Base-by-base conservation (phyloP, 1,140 invertebrate genomes). In the Onthophagus taurus region DNA sequence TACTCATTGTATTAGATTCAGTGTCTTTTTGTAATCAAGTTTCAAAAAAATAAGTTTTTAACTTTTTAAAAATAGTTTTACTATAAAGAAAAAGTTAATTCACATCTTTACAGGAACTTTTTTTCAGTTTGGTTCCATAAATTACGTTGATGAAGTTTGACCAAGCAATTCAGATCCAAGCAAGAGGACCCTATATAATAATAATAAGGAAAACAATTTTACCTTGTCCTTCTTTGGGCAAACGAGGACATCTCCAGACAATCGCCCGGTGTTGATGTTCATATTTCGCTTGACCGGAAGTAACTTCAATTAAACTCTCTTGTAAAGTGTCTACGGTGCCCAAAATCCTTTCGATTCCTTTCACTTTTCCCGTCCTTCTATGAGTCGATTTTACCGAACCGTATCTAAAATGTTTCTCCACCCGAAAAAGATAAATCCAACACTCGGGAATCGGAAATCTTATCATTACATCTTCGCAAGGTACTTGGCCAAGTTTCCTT, bases 381-480 rank as follows among this genome's bases (percentile, higher is more conserved):
- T 93, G 89, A 13, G 93, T 88, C 1, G 94, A 94, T 68, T 99
- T 97, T 0, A 98, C 88, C 3, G 94, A 97, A n/a, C 97, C 97
- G 65, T 97, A 97, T 58, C 94, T 77, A 71, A 97, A 98, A 65
- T 97, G 89, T 60, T 97, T 96, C 65, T 99, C 96, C 13, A 97
- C 92, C 47, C 97, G 76, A 69, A 99, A 99, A 56, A 97, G 72
- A 67, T 99, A 99, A 55, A 99, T 93, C 97, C 97, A 99, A 58
- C 87, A 89, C 69, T 99, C 96, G 17, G 97, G 97, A 50, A 99
- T 92, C 4, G 95, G 94, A 65, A 99, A 96, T 42, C 91, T 76
- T 26, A 99, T 85, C 59, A 89, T 84, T 30, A 99, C 94, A 68
- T 99, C 94, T 70, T 97, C 91, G 68, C 94, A 97, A 34, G 92